Conservation (phyloP, 64 coral and sea anemone genomes). For the Acropora yongei region DNA sequence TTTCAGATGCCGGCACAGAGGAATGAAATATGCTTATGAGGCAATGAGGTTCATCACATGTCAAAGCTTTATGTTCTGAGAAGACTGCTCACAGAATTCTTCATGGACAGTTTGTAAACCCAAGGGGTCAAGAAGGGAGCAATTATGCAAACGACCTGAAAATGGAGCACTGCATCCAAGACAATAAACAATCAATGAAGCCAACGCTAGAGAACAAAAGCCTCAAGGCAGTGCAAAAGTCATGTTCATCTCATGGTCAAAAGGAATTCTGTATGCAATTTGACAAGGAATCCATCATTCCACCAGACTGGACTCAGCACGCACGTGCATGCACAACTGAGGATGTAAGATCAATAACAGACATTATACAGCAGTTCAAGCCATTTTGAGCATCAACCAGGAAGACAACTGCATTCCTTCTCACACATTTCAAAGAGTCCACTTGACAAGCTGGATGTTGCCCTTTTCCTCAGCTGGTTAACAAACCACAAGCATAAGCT, state of each 20-base stretch:
- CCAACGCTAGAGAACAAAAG: slow-evolving; percentile 53
- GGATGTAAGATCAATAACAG: slow-evolving; percentile 44
- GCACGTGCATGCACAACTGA: slow-evolving; percentile 29
- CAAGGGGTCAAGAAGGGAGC: slow-evolving; percentile 44
- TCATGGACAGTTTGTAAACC: slow-evolving; percentile 73
- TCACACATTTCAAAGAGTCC: slow-evolving; percentile 57
- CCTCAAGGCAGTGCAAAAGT: slow-evolving; percentile 42
- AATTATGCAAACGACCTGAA: slow-evolving; percentile 40
- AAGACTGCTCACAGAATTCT: slow-evolving; percentile 36
- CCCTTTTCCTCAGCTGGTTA: slow-evolving; percentile 33
- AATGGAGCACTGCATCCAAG: not conserved
- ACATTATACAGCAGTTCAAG: not conserved
- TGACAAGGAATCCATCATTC: slow-evolving; percentile 19
- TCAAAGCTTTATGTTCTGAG: slow-evolving; percentile 17
- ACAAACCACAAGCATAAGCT: slow-evolving; percentile 37
- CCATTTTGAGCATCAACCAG: slow-evolving; percentile 57
- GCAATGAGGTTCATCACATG: slow-evolving; percentile 46
- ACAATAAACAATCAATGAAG: slow-evolving; percentile 27
- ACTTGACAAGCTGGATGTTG: slow-evolving; percentile 45
- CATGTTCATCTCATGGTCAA: slow-evolving; percentile 8
- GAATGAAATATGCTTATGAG: slow-evolving; percentile 67
- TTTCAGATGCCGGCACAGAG: slow-evolving; percentile 8
- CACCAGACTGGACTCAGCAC: slow-evolving; percentile 45
- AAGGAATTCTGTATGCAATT: slow-evolving; percentile 17
- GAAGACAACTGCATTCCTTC: slow-evolving; percentile 13